phyloP scores from a whole-genome alignment of 2,797 vertebrate genomes.

The Trachurus trachurus region DNA sequence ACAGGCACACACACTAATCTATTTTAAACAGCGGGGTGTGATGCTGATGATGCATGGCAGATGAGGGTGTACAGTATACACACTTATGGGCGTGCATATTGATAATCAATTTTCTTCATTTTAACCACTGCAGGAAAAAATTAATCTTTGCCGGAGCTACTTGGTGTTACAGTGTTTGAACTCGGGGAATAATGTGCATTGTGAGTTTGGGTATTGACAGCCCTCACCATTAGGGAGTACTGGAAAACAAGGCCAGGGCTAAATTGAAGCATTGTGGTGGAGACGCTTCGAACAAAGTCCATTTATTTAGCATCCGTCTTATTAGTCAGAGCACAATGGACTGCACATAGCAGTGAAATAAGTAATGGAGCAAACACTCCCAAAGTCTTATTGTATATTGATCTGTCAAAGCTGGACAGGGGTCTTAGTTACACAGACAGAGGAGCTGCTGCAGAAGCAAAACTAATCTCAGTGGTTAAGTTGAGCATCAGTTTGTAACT shows the following conservation, averaged over 20 bases:
- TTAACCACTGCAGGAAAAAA: constrained; percentile 59
- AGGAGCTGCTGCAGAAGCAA: constrained; percentile 18
- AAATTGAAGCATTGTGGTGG: constrained; percentile 56
- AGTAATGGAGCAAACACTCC: constrained; percentile 38
- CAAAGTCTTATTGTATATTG: constrained; percentile 54
- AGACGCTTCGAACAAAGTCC: constrained; percentile 39
- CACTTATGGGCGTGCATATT: constrained; percentile 68
- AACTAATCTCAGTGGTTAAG: constrained; percentile 8
- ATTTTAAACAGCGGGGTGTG: constrained; percentile 75
- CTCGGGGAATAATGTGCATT: constrained; percentile 24
- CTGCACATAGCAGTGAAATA: constrained; percentile 21
- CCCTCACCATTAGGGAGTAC: constrained; percentile 14
- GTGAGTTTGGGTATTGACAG: constrained; percentile 47
- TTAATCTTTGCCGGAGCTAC: constrained; percentile 32
- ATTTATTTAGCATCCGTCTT: constrained; percentile 51
- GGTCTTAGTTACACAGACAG: constrained; percentile 23
- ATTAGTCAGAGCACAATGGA: constrained; percentile 35
- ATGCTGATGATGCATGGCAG: constrained; percentile 80
- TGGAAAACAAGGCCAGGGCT: constrained; percentile 16
- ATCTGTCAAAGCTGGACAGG: constrained; percentile 44
- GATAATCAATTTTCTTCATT: constrained; percentile 79
- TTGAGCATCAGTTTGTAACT: constrained; percentile 2
- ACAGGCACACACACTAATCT: constrained; percentile 78
- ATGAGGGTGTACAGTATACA: constrained; percentile 58
- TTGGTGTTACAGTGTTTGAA: constrained; percentile 30